Conservation (phyloP, 2,888 invertebrate genomes). For the Thymelicus acteon region DNA sequence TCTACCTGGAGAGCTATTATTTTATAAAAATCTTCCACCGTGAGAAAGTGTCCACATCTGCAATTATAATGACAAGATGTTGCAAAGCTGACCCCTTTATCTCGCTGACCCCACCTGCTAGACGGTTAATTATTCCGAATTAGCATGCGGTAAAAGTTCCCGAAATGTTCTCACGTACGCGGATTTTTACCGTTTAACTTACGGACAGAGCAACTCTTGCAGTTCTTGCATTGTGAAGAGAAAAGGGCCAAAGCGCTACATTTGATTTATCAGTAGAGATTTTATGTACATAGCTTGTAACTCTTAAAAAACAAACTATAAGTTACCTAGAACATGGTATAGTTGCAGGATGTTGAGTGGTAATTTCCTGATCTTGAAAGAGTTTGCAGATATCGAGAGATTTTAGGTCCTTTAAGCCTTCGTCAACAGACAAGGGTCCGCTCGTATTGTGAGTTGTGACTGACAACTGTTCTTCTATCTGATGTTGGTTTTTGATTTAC, state of each 20-base stretch:
- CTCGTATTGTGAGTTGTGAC: too few species aligned
- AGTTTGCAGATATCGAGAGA: too few species aligned
- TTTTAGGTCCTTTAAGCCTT: too few species aligned
- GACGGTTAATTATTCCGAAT: constrained; percentile 56
- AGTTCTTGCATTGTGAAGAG: not conserved
- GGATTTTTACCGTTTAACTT: constrained; percentile 16
- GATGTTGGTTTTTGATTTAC: too few species aligned
- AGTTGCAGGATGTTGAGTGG: too few species aligned
- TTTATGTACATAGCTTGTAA: too few species aligned
- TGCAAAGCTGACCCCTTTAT: constrained; percentile 68
- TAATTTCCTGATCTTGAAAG: too few species aligned
- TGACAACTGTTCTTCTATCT: too few species aligned
- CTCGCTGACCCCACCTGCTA: constrained; percentile 75
- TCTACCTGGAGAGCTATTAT: not conserved
- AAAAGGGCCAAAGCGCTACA: not conserved
- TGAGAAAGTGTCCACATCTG: constrained; percentile 29
- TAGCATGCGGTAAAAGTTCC: constrained; percentile 44
- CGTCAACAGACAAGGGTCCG: too few species aligned
- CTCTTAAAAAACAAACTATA: too few species aligned
- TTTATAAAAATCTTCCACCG: constrained; percentile 15
- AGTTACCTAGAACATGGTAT: too few species aligned
- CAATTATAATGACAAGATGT: constrained; percentile 37
- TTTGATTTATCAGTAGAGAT: not conserved
- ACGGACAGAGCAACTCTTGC: not conserved
- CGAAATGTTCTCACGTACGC: constrained; percentile 52